These are phyloP conservation scores for Diabrotica undecimpunctata DNA, from an alignment of 1,140 invertebrate species.

Conservation along the genomic window DNA sequence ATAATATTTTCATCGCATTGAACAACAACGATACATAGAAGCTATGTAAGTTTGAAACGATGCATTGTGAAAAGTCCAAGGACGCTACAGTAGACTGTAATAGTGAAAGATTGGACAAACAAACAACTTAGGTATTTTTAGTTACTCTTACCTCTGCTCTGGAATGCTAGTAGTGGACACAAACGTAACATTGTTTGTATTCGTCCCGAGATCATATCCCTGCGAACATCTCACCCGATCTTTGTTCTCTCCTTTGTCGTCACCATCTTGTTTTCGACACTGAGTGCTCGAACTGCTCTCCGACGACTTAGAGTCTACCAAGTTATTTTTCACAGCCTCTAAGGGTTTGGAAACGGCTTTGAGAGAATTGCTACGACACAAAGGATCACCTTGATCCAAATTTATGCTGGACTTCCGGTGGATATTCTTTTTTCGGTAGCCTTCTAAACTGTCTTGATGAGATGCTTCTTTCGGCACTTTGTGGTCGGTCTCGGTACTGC, in stretches of 20 bases:
- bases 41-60: too few species aligned
- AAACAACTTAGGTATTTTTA: too few species aligned
- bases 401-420: conserved; percentile 26
- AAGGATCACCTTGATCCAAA: conserved; percentile 29
- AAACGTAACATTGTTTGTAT: conserved; percentile 43
- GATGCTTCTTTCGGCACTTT: conserved; percentile 18
- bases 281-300: conserved; percentile 41
- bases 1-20: too few species aligned
- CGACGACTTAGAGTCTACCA: conserved; percentile 37
- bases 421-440: conserved; percentile 13
- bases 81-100: too few species aligned
- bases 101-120: too few species aligned
- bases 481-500: conserved; percentile 35
- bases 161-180: conserved; percentile 38
- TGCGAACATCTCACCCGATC: conserved; percentile 37
- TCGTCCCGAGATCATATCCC: conserved; percentile 39
- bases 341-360: conserved; percentile 34
- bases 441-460: conserved; percentile 16
- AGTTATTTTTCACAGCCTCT: conserved; percentile 35
- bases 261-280: conserved; percentile 21
- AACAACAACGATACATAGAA: too few species aligned
- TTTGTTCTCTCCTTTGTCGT: conserved; percentile 14
- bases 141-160: conserved; percentile 31
- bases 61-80: too few species aligned
- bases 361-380: conserved; percentile 35